phyloP scores from a whole-genome alignment of 2,113 vertebrate species.

The Puma concolor region DNA sequence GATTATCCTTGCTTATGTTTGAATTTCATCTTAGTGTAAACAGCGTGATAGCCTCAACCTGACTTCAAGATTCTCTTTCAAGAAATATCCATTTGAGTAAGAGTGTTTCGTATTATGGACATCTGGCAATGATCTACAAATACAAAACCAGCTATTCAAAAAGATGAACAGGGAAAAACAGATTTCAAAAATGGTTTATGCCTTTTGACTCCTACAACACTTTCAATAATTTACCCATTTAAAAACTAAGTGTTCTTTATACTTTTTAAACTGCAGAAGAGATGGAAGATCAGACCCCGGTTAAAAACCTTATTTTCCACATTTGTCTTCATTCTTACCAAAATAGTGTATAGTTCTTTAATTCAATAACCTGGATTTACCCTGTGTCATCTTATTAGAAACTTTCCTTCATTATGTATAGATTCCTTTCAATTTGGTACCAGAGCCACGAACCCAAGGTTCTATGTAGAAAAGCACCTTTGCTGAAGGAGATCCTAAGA shows the following conservation, averaged over 20 bases:
- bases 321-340: conserved; percentile 22
- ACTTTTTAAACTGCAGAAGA: conserved; percentile 46
- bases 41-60: background rate
- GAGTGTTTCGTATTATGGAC: background rate
- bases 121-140: conserved; percentile 43
- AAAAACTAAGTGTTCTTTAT: background rate
- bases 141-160: conserved; percentile 1
- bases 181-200: conserved; percentile 47
- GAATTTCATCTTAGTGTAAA: conserved; percentile 56
- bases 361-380: conserved; percentile 23
- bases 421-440: conserved; percentile 31
- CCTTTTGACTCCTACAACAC: background rate
- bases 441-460: background rate
- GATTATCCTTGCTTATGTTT: conserved; percentile 11
- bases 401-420: background rate
- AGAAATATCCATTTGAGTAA: conserved; percentile 60
- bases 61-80: conserved; percentile 54
- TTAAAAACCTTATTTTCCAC: background rate
- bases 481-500: background rate
- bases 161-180: conserved; percentile 38
- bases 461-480: background rate
- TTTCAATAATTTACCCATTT: conserved; percentile 30
- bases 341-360: conserved; percentile 32
- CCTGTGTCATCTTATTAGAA: background rate
- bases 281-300: background rate